Evolutionary conservation across 2,888 invertebrate species (phyloP).

Genomic region (Metallyticus violacea): DNA sequence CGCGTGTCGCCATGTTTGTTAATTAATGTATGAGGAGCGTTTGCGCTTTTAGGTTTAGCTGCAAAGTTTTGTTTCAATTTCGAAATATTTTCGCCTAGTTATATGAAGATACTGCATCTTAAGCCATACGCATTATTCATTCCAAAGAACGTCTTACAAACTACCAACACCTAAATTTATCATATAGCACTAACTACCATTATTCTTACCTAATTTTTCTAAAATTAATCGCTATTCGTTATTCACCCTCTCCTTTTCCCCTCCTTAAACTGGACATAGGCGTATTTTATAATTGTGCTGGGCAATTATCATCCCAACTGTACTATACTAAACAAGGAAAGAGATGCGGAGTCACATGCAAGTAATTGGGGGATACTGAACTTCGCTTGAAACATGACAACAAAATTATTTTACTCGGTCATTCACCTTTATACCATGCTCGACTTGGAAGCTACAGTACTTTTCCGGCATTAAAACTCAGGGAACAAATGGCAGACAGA

Average conservation of each 20-base stretch:
- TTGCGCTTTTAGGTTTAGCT: constrained; percentile 16
- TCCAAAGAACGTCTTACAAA: background rate
- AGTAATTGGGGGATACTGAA: background rate
- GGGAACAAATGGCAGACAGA: background rate
- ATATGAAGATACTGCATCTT: background rate
- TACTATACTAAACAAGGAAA: background rate
- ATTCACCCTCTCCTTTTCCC: background rate
- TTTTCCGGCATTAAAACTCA: background rate
- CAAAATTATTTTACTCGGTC: constrained; percentile 3
- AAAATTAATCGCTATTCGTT: constrained; percentile 1
- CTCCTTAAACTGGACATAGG: background rate
- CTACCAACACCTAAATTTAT: background rate
- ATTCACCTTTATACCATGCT: constrained; percentile 8
- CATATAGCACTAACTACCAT: background rate
- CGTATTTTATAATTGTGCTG: background rate
- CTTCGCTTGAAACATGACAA: background rate
- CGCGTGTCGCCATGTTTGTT: constrained; percentile 34
- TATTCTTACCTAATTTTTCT: constrained; percentile 3
- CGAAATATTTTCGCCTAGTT: background rate
- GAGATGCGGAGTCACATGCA: background rate
- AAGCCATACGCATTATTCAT: background rate
- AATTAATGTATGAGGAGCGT: constrained; percentile 25
- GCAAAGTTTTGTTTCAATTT: constrained; percentile 6
- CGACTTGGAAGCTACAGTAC: background rate
- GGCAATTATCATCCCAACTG: background rate